Conservation (phyloP, 2,113 vertebrate genomes). For the Vireo altiloquus region DNA sequence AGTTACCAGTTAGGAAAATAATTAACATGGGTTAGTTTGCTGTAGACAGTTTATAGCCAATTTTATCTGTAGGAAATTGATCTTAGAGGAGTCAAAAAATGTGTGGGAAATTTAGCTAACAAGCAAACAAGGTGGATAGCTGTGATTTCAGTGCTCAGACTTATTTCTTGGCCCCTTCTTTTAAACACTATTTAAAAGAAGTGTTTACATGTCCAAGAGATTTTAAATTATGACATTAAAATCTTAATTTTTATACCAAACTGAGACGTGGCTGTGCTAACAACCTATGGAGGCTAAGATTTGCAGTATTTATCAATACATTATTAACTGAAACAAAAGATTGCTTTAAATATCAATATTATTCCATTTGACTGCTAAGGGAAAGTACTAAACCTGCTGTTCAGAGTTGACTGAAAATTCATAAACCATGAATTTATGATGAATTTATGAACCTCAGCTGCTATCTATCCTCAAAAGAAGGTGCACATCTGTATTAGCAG, state of each 20-base stretch:
- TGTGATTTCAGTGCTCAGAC: neutral
- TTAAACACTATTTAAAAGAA: neutral
- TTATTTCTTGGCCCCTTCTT: neutral
- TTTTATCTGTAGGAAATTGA: neutral
- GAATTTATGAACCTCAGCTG: no score
- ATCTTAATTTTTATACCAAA: neutral
- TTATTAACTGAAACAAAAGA: neutral
- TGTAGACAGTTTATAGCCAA: neutral
- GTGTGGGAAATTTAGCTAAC: neutral
- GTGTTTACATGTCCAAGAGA: neutral
- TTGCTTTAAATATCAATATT: neutral
- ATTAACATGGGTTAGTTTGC: neutral
- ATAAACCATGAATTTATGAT: neutral
- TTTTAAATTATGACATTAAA: neutral
- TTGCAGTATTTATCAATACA: neutral
- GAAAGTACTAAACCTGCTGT: neutral
- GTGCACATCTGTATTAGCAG: neutral
- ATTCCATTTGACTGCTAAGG: neutral
- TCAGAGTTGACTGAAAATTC: neutral
- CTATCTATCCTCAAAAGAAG: neutral
- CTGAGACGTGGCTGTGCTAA: neutral
- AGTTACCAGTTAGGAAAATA: neutral
- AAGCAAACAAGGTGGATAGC: neutral
- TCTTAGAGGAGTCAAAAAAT: neutral
- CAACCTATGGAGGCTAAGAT: neutral